phyloP scores from a whole-genome alignment of 1,140 invertebrate genomes.

The Antheraea pernyi region DNA sequence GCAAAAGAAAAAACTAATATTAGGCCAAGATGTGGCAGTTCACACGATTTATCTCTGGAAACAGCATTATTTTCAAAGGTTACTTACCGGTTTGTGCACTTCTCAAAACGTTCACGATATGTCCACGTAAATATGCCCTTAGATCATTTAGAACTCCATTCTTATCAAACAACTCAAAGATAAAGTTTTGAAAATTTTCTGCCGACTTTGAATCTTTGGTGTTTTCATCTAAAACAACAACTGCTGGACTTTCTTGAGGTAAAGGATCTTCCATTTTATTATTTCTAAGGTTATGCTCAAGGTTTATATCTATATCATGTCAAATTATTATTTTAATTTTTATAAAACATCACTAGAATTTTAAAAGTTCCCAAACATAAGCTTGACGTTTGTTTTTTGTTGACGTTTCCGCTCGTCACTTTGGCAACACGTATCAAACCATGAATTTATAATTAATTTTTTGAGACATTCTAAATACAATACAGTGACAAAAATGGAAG shows the following conservation, averaged over 20 bases:
- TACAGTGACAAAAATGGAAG: background rate
- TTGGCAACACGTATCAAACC: slow-evolving; percentile 5
- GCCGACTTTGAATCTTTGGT: slow-evolving; percentile 43
- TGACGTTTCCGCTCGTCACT: slow-evolving; percentile 47
- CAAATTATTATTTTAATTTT: background rate
- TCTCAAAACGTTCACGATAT: slow-evolving; percentile 79
- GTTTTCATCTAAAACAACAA: slow-evolving; percentile 22
- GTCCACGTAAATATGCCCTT: slow-evolving; percentile 76
- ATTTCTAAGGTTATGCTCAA: slow-evolving; percentile 14
- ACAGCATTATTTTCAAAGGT: too few species aligned
- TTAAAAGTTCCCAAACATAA: slow-evolving; percentile 59
- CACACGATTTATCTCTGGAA: too few species aligned
- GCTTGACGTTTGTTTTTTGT: slow-evolving; percentile 50
- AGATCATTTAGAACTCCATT: slow-evolving; percentile 79
- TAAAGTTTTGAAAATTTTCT: slow-evolving; percentile 79
- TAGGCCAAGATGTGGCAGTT: too few species aligned
- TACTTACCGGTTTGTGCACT: slow-evolving; percentile 54
- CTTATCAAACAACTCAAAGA: slow-evolving; percentile 79
- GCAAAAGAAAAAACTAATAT: too few species aligned
- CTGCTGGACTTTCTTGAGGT: slow-evolving; percentile 16
- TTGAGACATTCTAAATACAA: background rate
- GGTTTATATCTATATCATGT: background rate
- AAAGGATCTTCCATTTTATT: slow-evolving; percentile 33
- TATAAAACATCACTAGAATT: slow-evolving; percentile 38
- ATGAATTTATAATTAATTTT: background rate